Percentiles rank a stretch among this genome's conserved stretches.
These are phyloP conservation scores for Orchesellides sinensis DNA, from an alignment of 2,888 invertebrate genomes.

Conservation along the genomic window DNA sequence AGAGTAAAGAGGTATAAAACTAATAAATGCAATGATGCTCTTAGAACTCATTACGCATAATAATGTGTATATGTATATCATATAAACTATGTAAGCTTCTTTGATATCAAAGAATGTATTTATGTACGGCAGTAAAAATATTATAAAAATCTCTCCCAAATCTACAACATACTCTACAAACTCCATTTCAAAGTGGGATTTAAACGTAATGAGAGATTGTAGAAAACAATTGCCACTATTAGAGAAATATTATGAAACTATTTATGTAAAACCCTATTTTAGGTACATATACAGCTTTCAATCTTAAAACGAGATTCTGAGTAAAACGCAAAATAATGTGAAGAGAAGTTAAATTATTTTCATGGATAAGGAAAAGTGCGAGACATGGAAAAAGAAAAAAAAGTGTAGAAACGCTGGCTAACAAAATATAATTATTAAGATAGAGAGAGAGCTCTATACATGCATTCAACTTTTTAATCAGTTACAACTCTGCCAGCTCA, in stretches of 20 bases:
- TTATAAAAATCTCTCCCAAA: too few relatives aligned
- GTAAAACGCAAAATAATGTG: background rate
- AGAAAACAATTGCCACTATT: conserved; percentile 24
- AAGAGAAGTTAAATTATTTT: background rate
- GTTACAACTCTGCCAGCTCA: conserved; percentile 26
- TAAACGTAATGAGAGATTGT: too few relatives aligned
- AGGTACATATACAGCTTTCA: background rate
- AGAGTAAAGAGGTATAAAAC: background rate
- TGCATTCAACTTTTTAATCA: conserved; percentile 55
- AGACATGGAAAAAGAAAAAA: conserved; percentile 6
- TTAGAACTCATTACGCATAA: conserved; percentile 8
- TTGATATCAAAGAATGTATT: too few relatives aligned
- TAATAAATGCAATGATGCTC: background rate
- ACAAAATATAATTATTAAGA: conserved; percentile 34
- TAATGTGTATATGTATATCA: too few relatives aligned
- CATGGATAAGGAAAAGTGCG: background rate
- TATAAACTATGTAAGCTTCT: too few relatives aligned
- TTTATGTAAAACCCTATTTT: too few relatives aligned
- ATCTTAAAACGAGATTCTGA: background rate
- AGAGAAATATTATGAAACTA: too few relatives aligned
- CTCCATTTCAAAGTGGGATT: too few relatives aligned
- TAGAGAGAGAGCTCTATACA: background rate
- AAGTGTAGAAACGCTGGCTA: background rate
- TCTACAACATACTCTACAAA: too few relatives aligned
- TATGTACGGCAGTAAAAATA: too few relatives aligned